Percentiles rank a stretch among this genome's conserved stretches.
phyloP scores from a whole-genome alignment of 2,888 invertebrate species.

The Perdita meconis region DNA sequence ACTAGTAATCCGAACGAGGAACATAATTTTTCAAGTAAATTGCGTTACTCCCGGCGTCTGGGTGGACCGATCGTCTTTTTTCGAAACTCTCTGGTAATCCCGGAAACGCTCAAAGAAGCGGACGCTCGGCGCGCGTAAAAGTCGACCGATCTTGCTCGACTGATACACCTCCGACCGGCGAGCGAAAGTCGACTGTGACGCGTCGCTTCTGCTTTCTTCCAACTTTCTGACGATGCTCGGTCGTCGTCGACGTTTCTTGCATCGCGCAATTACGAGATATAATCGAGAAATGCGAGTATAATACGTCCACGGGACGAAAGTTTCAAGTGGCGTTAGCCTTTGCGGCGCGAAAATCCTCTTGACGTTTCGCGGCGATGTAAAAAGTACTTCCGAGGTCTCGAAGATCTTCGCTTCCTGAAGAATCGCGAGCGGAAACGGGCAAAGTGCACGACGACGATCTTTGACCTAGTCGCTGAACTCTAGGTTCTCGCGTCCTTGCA shows the following conservation, averaged over 20 bases:
- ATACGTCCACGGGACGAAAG: slow-evolving; percentile 32
- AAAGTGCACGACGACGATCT: slow-evolving; percentile 38
- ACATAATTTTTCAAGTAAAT: background rate
- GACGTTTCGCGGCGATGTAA: slow-evolving; percentile 19
- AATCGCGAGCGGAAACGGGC: slow-evolving; percentile 47
- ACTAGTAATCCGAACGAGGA: slow-evolving; percentile 1
- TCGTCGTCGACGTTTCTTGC: slow-evolving; percentile 28
- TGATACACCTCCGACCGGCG: background rate
- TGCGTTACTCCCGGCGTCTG: background rate
- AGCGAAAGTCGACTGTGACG: background rate
- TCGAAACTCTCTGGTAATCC: too few species aligned
- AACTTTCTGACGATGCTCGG: slow-evolving; percentile 26
- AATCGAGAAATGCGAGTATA: slow-evolving; percentile 22
- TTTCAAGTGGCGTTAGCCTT: slow-evolving; percentile 35
- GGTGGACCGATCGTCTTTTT: too few species aligned
- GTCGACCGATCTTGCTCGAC: background rate
- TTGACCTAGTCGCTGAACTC: slow-evolving; percentile 40
- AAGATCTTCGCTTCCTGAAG: slow-evolving; percentile 7
- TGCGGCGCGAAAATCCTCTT: slow-evolving; percentile 10
- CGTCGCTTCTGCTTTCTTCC: background rate
- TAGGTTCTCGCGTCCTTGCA: slow-evolving; percentile 33
- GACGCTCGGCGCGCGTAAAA: background rate
- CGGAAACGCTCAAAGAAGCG: slow-evolving; percentile 17
- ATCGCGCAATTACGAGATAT: slow-evolving; percentile 54
- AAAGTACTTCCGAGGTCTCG: slow-evolving; percentile 39